phyloP scores from a whole-genome alignment of 2,113 vertebrate species.

The Hiodon alosoides region DNA sequence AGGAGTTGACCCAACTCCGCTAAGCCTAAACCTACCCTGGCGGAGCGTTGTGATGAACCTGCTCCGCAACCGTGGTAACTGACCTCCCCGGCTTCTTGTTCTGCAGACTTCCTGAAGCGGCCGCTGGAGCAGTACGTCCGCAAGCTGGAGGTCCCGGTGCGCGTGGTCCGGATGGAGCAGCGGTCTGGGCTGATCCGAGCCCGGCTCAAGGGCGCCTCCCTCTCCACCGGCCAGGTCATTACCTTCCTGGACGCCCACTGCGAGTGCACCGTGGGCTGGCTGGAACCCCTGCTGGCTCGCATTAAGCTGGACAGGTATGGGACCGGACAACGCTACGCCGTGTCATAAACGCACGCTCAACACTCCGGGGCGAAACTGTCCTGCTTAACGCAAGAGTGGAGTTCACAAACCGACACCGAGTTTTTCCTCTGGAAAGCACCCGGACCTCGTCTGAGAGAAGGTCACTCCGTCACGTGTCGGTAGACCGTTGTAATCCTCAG shows the following conservation, averaged over 20 bases:
- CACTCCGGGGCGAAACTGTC: neutral
- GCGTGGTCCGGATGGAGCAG: slow-evolving; percentile 94
- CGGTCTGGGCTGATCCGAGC: slow-evolving; percentile 94
- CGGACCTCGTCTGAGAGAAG: neutral
- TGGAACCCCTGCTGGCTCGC: slow-evolving; percentile 89
- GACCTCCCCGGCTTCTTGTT: slow-evolving; percentile 15
- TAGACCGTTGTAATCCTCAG: neutral
- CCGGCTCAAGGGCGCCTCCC: slow-evolving; percentile 88
- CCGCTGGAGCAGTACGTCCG: slow-evolving; percentile 88
- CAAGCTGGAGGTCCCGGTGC: slow-evolving; percentile 83
- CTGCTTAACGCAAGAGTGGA: too few relatives aligned
- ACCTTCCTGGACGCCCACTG: slow-evolving; percentile 97
- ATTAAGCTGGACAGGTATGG: slow-evolving; percentile 91
- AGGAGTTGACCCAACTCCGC: too few relatives aligned
- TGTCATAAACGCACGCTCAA: too few relatives aligned
- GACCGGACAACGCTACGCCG: too few relatives aligned
- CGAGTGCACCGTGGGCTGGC: slow-evolving; percentile 94
- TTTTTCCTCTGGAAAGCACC: too few relatives aligned
- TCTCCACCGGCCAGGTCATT: slow-evolving; percentile 95
- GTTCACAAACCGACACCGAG: too few relatives aligned
- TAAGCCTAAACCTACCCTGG: too few relatives aligned
- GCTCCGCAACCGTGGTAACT: neutral
- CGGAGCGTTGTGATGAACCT: neutral
- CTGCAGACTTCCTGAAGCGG: slow-evolving; percentile 87
- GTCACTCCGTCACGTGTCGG: neutral